Conservation (phyloP, 53 echinoderm and acorn worm species). For the Echinarachnius parma region DNA sequence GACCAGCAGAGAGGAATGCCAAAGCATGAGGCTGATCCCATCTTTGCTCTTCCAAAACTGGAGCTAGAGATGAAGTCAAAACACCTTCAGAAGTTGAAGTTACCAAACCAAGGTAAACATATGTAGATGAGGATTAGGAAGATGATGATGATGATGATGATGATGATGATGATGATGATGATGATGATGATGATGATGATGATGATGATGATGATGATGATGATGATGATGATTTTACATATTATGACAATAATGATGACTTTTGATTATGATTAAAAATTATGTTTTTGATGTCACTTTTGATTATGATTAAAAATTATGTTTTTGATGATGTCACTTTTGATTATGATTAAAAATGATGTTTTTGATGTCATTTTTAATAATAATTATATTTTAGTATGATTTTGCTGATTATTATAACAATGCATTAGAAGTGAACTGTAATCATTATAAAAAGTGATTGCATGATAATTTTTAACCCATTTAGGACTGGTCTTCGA, state of each 20-base stretch:
- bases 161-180: not conserved
- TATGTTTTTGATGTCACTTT: too few species aligned
- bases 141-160: not conserved
- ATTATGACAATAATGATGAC: not conserved
- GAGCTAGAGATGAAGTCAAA: slow-evolving; percentile 94
- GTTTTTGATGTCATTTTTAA: too few species aligned
- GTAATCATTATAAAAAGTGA: too few species aligned
- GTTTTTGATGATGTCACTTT: not conserved
- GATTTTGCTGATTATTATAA: too few species aligned
- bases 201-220: not conserved
- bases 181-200: slow-evolving; percentile 5
- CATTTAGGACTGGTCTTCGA: too few species aligned
- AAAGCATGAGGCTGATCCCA: slow-evolving; percentile 83
- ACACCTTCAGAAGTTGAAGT: slow-evolving; percentile 57
- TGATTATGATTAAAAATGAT: not conserved
- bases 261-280: not conserved
- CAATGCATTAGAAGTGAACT: too few species aligned
- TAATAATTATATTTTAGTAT: too few species aligned
- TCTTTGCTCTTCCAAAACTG: slow-evolving; percentile 94
- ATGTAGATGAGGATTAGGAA: not conserved
- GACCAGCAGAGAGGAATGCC: slow-evolving; percentile 23
- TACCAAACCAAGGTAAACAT: slow-evolving; percentile 9
- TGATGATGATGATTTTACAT: not conserved
- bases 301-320: too few species aligned
- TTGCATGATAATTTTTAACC: too few species aligned